Evolutionary conservation across 2,888 invertebrate species (phyloP), one percentile per base, ranked within the genome.

Genomic region (Galeopsomyia nigrocyanea): DNA sequence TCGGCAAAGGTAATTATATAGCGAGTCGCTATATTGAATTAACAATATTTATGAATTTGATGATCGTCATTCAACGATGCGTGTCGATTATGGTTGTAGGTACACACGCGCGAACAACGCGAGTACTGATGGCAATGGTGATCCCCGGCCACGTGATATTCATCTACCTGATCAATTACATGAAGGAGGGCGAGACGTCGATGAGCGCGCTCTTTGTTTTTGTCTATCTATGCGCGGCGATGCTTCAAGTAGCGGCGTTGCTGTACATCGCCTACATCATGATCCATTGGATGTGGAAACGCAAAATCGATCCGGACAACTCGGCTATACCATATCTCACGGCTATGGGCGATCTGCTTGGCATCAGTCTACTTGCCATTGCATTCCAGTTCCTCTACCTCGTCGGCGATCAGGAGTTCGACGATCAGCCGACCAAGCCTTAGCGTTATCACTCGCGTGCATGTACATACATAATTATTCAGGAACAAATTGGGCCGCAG

Each of bases 271-370:
- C 91, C 61, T 89, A 89, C 80, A 91, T 89, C 84, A 88, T 92
- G 87, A 90, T 92, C 46, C 89, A 90, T 78, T 89, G 88, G 85
- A 89, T 91, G 87, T 92, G 92, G 92, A 87, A 87, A 68, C 82
- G 87, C 14, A 89, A 89, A 67, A 89, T 90, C 67, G 93, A 94
- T 84, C 94, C 94, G 2, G 93, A 94, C 86, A 93, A 93, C 81
- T 92, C 92, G 57, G 92, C 93, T 75, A 93, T 94, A 80, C 94
- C 94, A 21, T 93, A 93, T 84, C 86, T 94, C 78, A 94, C 93
- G 14, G 92, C 94, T 7, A 88, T 94, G 79, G 94, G 94, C 31
- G 95, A 95, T 86, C 88, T 95, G 17, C 87, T 94, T 31, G 94
- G 94, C 51, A 94, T 94, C 77, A 90, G 90, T 66, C 87, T 92